These are phyloP conservation scores for Xanthorhoe designata DNA, from an alignment of 2,888 invertebrate genomes.

Conservation along the genomic window DNA sequence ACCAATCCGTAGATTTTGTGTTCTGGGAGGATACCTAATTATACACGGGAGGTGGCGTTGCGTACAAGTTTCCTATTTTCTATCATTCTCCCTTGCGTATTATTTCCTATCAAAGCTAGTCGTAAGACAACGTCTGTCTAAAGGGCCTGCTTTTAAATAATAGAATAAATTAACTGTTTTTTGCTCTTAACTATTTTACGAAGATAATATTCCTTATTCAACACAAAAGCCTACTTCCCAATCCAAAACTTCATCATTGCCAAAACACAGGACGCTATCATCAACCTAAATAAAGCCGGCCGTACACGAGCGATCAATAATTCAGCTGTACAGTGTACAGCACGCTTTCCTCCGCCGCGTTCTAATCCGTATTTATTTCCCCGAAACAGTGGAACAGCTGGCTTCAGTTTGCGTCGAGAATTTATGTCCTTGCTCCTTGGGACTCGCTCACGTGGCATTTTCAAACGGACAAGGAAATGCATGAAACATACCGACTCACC, in stretches of 20 bases:
- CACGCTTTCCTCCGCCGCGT: slow-evolving; percentile 62
- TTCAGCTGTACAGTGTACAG: slow-evolving; percentile 67
- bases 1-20: too few species aligned
- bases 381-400: slow-evolving; percentile 80
- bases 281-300: slow-evolving; percentile 45
- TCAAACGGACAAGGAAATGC: slow-evolving; percentile 37
- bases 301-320: slow-evolving; percentile 66
- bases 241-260: slow-evolving; percentile 22
- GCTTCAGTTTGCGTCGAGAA: slow-evolving; percentile 75
- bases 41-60: too few species aligned
- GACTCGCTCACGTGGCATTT: slow-evolving; percentile 63
- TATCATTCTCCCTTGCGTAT: too few species aligned
- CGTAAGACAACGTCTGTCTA: too few species aligned
- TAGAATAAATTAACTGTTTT: too few species aligned
- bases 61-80: too few species aligned
- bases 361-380: slow-evolving; percentile 81
- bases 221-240: background rate
- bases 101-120: too few species aligned
- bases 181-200: too few species aligned
- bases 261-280: slow-evolving; percentile 38
- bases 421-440: slow-evolving; percentile 73
- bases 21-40: too few species aligned
- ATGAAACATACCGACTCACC: slow-evolving; percentile 30
- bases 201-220: background rate
- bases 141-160: too few species aligned